Conservation (phyloP, 1,140 invertebrate species). For the Ceratosolen solmsi region DNA sequence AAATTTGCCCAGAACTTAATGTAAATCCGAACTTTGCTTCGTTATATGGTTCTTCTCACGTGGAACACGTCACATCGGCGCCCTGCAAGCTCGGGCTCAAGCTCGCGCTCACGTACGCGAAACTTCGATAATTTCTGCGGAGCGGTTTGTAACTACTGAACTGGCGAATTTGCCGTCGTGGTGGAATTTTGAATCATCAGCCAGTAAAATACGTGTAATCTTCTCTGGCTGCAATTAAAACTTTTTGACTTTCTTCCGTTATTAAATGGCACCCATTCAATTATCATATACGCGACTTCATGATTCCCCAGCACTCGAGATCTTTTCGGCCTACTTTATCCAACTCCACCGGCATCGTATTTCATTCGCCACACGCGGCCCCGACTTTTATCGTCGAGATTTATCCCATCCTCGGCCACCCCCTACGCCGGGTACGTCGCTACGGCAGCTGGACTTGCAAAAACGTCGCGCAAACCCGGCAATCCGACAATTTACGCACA, state of each 20-base stretch:
- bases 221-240: conserved; percentile 37
- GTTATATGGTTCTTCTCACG: conserved; percentile 36
- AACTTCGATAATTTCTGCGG: conserved; percentile 40
- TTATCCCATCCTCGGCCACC: not conserved
- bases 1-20: conserved; percentile 18
- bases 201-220: conserved; percentile 39
- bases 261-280: conserved; percentile 34
- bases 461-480: conserved; percentile 7
- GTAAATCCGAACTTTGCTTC: conserved; percentile 40
- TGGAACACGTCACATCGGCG: conserved; percentile 18
- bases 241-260: conserved; percentile 38
- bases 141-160: conserved; percentile 44
- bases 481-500: conserved; percentile 39
- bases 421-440: no score
- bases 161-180: conserved; percentile 24
- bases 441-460: not conserved
- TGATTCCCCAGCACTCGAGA: not conserved
- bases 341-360: not conserved
- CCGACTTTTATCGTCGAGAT: conserved; percentile 27
- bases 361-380: conserved; percentile 3
- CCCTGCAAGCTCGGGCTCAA: not conserved
- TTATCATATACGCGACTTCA: conserved; percentile 31
- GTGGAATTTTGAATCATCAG: conserved; percentile 40
- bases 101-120: conserved; percentile 8
- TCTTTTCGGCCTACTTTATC: not conserved